Percentiles rank a stretch among this genome's conserved stretches.
These are phyloP conservation scores for Patagioenas fasciata DNA, from an alignment of 2,113 vertebrate genomes.

Conservation along the genomic window DNA sequence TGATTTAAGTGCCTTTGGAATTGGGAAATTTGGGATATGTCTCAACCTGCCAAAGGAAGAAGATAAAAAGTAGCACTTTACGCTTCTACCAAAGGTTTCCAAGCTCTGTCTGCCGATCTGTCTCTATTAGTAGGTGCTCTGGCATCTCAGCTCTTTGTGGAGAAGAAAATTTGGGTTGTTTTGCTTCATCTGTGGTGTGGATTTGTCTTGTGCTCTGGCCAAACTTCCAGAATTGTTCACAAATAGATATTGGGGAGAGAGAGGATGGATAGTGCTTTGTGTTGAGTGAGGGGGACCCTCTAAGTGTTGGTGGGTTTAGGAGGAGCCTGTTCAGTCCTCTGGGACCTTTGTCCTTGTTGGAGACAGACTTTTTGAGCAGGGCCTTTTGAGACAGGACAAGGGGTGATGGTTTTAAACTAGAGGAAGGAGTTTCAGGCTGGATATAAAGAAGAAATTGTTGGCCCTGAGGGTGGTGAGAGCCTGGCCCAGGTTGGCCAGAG, in stretches of 20 bases:
- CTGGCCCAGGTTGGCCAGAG: too few species aligned
- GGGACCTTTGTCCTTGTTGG: too few species aligned
- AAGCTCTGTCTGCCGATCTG: background rate
- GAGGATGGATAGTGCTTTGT: background rate
- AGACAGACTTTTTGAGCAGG: too few species aligned
- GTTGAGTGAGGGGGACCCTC: accelerated
- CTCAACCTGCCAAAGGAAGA: background rate
- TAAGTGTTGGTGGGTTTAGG: accelerated
- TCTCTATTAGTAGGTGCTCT: background rate
- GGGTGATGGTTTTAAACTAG: too few species aligned
- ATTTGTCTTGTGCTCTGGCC: background rate
- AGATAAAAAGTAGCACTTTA: background rate
- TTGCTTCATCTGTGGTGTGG: background rate
- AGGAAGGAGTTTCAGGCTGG: too few species aligned
- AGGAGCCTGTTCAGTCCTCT: background rate
- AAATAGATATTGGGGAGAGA: background rate
- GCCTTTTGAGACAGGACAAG: too few species aligned
- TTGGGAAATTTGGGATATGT: background rate
- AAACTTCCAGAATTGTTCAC: accelerated
- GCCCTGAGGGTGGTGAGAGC: too few species aligned
- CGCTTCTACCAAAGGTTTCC: background rate
- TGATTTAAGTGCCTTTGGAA: background rate
- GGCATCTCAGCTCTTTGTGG: background rate
- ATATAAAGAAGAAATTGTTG: too few species aligned
- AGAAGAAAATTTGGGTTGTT: background rate